These are phyloP conservation scores for Coccyzus lansbergi DNA, from an alignment of 2,797 vertebrate species.

Conservation along the genomic window DNA sequence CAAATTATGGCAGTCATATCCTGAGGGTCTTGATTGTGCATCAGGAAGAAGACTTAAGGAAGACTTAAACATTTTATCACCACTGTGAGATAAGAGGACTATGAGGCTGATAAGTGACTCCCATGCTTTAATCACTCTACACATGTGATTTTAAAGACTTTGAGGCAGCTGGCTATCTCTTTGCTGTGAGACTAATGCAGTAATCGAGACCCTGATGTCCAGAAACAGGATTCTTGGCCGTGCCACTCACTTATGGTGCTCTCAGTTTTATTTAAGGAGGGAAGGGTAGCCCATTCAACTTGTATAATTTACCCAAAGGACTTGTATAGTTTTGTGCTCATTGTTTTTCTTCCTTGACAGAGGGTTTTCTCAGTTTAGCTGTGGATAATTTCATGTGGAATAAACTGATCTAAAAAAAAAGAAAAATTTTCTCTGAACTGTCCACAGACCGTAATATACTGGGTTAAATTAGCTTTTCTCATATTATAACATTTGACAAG, in stretches of 20 bases:
- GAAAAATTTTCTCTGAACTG: background rate
- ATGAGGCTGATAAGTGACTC: background rate
- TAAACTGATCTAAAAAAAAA: background rate
- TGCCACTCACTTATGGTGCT: background rate
- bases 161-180: background rate
- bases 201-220: background rate
- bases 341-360: background rate
- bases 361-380: background rate
- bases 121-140: background rate
- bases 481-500: background rate
- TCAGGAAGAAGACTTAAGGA: background rate
- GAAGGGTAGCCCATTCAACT: background rate
- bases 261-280: background rate
- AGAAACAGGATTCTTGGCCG: background rate
- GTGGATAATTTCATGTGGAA: background rate
- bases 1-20: background rate
- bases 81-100: background rate
- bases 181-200: background rate
- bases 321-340: background rate
- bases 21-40: background rate
- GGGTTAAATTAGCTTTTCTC: background rate
- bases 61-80: background rate
- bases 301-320: background rate
- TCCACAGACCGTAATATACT: background rate
- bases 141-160: background rate